phyloP scores from a whole-genome alignment of 2,888 invertebrate species.

The Xanthorhoe spadicearia region DNA sequence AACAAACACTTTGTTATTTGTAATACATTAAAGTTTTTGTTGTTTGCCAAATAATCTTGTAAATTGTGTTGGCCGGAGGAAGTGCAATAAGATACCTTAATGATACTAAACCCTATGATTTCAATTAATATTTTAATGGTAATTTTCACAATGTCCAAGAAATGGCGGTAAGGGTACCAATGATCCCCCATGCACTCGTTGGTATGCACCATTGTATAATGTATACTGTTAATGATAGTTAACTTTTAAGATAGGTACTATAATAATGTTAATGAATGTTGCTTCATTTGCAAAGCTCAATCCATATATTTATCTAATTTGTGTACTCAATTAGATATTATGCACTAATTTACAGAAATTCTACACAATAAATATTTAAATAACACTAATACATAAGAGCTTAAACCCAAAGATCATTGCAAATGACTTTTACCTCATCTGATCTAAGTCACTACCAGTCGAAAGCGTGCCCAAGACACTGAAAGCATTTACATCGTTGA shows the following conservation, averaged over 20 bases:
- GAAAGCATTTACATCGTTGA: too few species aligned
- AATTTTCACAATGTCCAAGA: slow-evolving; percentile 83
- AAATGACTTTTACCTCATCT: too few species aligned
- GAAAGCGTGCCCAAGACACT: too few species aligned
- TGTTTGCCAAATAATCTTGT: not conserved
- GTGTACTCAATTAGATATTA: not conserved
- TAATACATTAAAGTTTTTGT: too few species aligned
- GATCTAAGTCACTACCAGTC: too few species aligned
- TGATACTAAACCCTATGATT: not conserved
- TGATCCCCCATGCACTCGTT: slow-evolving; percentile 79
- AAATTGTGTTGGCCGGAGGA: slow-evolving; percentile 49
- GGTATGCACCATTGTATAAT: slow-evolving; percentile 61
- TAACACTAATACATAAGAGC: too few species aligned
- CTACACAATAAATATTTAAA: too few species aligned
- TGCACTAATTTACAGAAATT: not conserved
- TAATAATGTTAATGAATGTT: not conserved
- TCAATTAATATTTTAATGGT: slow-evolving; percentile 58
- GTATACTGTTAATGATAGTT: slow-evolving; percentile 9
- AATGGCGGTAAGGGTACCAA: slow-evolving; percentile 77
- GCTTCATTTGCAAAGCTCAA: slow-evolving; percentile 4
- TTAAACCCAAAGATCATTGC: too few species aligned
- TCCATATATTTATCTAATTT: not conserved
- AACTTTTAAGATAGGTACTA: not conserved
- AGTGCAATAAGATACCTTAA: slow-evolving; percentile 47
- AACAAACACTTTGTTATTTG: too few species aligned